phyloP scores from a whole-genome alignment of 2,888 invertebrate species.

The Limnephilus lunatus region DNA sequence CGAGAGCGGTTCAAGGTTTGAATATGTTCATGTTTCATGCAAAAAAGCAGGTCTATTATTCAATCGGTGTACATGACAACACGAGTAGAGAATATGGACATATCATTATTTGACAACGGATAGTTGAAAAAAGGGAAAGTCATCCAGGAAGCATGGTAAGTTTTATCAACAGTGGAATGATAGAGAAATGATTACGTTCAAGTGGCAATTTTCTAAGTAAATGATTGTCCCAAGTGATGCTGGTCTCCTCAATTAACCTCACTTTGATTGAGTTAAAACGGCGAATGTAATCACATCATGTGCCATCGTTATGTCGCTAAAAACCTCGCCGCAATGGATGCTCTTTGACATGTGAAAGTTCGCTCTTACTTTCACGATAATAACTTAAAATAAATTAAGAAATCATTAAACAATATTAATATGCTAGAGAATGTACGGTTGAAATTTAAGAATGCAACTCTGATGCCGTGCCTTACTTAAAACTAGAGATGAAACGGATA shows the following conservation, averaged over 20 bases:
- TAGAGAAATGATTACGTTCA: neutral
- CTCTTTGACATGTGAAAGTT: neutral
- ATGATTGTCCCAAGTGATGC: conserved; percentile 11
- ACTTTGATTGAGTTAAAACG: neutral
- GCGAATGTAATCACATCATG: neutral
- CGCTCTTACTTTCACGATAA: neutral
- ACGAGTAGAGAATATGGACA: neutral
- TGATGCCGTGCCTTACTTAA: no score
- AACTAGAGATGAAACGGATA: no score
- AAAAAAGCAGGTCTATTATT: neutral
- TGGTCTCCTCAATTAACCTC: neutral
- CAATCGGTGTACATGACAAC: neutral
- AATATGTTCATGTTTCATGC: conserved; percentile 4
- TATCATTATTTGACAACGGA: neutral
- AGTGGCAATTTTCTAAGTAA: neutral
- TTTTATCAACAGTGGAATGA: neutral
- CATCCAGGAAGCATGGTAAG: neutral
- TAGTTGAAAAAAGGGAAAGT: conserved; percentile 5
- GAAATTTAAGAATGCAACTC: no score
- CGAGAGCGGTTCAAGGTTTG: conserved; percentile 3
- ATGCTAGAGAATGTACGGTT: no score
- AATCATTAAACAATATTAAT: no score
- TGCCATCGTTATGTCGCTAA: neutral
- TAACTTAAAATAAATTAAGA: neutral
- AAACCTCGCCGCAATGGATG: neutral